Conservation (phyloP, 2,797 vertebrate species). For the Xiphophorus birchmanni region DNA sequence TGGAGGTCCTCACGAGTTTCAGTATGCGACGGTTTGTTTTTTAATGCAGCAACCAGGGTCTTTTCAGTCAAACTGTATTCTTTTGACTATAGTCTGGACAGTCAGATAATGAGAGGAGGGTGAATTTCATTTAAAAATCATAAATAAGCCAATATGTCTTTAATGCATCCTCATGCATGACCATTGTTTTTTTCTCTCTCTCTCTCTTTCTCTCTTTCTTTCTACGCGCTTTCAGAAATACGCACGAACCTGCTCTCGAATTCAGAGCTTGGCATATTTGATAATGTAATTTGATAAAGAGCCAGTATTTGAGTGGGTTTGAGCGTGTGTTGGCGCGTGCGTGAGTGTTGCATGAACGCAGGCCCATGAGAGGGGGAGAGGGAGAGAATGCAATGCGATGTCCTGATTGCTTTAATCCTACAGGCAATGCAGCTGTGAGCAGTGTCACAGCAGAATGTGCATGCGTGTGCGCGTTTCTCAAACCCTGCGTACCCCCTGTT, state of each 20-base stretch:
- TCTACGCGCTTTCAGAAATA: slow-evolving; percentile 41
- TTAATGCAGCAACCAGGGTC: slow-evolving; percentile 54
- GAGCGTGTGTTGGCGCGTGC: slow-evolving; percentile 26
- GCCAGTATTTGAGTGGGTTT: slow-evolving; percentile 44
- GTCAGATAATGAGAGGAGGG: slow-evolving; percentile 7
- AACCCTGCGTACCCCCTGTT: slow-evolving; percentile 64
- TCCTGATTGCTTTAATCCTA: slow-evolving; percentile 91
- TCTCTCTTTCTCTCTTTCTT: neutral
- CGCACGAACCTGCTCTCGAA: slow-evolving; percentile 56
- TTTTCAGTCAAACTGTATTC: slow-evolving; percentile 31
- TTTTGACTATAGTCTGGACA: slow-evolving; percentile 28
- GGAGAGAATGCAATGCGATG: slow-evolving; percentile 80
- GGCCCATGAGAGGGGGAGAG: slow-evolving; percentile 37
- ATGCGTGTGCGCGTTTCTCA: slow-evolving; percentile 34
- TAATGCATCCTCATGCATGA: slow-evolving; percentile 23
- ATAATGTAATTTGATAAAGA: slow-evolving; percentile 77
- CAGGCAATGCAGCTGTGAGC: slow-evolving; percentile 98
- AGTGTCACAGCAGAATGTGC: slow-evolving; percentile 72
- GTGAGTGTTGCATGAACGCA: slow-evolving; percentile 7
- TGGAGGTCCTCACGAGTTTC: slow-evolving; percentile 29
- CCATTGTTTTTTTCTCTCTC: slow-evolving; percentile 8
- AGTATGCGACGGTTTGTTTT: slow-evolving; percentile 40
- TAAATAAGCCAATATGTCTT: slow-evolving; percentile 1
- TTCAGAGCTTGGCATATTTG: slow-evolving; percentile 70
- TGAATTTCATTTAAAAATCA: neutral